Evolutionary conservation across 2,888 invertebrate species (phyloP), one percentile per base, ranked within the genome.

Genomic region (Raillietiella orientalis): DNA sequence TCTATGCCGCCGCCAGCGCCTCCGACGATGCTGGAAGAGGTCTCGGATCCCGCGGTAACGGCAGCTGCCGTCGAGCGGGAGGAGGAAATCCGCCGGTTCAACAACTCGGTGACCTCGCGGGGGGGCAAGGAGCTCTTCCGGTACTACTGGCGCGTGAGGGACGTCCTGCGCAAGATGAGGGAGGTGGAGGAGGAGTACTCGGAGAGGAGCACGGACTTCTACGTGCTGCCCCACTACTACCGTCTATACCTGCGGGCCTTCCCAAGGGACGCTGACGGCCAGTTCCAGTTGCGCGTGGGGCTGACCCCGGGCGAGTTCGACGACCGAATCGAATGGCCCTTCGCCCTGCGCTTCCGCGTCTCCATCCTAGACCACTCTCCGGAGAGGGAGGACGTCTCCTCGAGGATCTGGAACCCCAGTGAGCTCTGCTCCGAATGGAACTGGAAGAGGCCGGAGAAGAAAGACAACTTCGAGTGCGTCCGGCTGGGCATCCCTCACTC

Each of bases 401-500:
- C n/a, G n/a, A n/a, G n/a, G n/a, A n/a, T n/a, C n/a, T n/a, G n/a
- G n/a, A n/a, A n/a, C n/a, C n/a, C n/a, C n/a, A n/a, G n/a, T n/a
- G n/a, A n/a, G n/a, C 37, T 49, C 13, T 49, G 48, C 32, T 42
- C 45, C 6, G 40, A 39, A 16, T 38, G 40, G 33, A 44, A 47
- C 33, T 49, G 49, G 49, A 38, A 38, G 25, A 41, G 43, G 26
- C 49, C 49, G 10, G 35, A 35, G 24, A 32, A 35, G 16, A 36
- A 37, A 6, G 48, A 49, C 30, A 49, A 47, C 38, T 43, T 40
- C 23, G 46, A 43, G 30, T 46, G 46, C 25, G 44, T 44, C 21
- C 53, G 54, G 1, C 50, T 55, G 16, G 45, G 51, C 14, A 49
- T 56, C 34, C 49, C 54, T 3, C 49, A 50, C 30, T n/a, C n/a